Evolutionary conservation across 1,140 invertebrate species (phyloP).

Genomic region (Anastrepha obliqua): DNA sequence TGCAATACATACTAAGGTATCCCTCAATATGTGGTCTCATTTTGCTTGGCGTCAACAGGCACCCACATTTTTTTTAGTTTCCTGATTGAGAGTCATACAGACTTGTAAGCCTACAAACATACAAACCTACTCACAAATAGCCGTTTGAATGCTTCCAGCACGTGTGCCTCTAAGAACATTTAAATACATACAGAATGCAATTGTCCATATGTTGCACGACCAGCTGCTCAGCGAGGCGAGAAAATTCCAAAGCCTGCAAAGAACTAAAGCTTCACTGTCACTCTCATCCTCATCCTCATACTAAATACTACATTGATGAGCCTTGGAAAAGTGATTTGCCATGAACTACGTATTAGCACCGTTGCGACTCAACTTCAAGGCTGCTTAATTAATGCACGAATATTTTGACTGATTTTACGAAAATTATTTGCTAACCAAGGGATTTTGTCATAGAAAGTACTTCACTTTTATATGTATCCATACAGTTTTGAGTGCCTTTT

Average conservation of each 20-base stretch:
- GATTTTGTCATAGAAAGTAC: too few species aligned
- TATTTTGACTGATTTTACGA: slow-evolving; percentile 1
- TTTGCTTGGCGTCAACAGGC: too few species aligned
- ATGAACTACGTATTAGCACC: not conserved
- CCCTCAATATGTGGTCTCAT: too few species aligned
- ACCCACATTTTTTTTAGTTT: too few species aligned
- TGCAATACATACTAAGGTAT: too few species aligned
- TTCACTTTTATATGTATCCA: too few species aligned
- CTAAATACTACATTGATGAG: not conserved
- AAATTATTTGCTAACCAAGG: too few species aligned
- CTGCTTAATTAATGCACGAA: slow-evolving; percentile 21
- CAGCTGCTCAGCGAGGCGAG: not conserved
- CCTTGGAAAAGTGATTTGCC: not conserved
- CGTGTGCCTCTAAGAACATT: not conserved
- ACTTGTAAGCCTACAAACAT: too few species aligned
- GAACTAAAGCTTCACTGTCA: not conserved
- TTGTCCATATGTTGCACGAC: not conserved
- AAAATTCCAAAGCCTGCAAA: not conserved
- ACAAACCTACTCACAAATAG: too few species aligned
- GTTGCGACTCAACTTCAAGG: slow-evolving; percentile 33
- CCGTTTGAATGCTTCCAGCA: not conserved
- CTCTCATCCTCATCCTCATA: not conserved
- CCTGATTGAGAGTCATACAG: too few species aligned
- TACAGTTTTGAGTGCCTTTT: too few species aligned
- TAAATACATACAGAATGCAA: not conserved